Base-by-base conservation (phyloP, 2,888 invertebrate species). In the Syrista parreyssii region DNA sequence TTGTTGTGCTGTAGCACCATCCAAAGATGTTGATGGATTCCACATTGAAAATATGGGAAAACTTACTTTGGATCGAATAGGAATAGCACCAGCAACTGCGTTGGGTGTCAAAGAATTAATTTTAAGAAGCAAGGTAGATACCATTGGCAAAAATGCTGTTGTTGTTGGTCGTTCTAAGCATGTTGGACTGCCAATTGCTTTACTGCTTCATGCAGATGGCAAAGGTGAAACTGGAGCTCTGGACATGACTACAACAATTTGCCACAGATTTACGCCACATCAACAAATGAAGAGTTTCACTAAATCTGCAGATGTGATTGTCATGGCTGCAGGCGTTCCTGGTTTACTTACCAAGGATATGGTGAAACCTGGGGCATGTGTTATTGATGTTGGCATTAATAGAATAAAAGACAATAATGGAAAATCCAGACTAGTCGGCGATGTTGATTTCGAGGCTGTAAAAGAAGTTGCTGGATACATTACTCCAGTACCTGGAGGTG, bases 21-120 rank as follows among this genome's bases (percentile, higher is more conserved):
- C 93, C 35, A 98, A 98, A 91, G 98, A 98, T 93, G 97, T 98
- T 0, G 98, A 98, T 91, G 98, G 98, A 0, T 98, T 98, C 89
- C 96, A 97, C 91, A 94, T 96, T 79, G 92, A 94, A 23, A 98
- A 98, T 91, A 93, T 98, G 76, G 98, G 98, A 11, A 95, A 95
- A 85, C 92, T 97, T 78, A 94, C 95, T 78, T 91, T 95, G 74
- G 96, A 96, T 88, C 94, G 82, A 23, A 83, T 82, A 40, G 86
- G 88, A 36, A 87, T 91, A 71, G 82, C 90, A 36, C 91, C 91
- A 23, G 91, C 91, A 4, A 91, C 91, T 34, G 91, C 91, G 0
- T 82, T 91, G 32, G 91, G 88, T 75, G 91, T 91, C 3, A 88
- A 84, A 75, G 92, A 92, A 82, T 82, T 93, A 77, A 86, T 93